These are phyloP conservation scores for Cepaea nemoralis DNA, from an alignment of 1,140 invertebrate genomes.

Conservation along the genomic window DNA sequence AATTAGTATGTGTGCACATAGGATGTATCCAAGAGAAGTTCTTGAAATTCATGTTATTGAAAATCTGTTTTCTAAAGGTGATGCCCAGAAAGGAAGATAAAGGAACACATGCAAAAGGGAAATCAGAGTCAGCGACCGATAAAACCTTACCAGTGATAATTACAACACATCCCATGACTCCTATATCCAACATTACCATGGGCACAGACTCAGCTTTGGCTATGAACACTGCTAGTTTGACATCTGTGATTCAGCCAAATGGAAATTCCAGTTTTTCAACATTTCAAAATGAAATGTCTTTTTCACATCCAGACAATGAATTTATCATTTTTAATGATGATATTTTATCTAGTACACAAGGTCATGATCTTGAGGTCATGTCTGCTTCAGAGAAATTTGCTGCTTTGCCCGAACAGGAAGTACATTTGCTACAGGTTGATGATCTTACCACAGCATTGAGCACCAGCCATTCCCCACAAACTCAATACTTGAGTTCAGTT, in stretches of 20 bases:
- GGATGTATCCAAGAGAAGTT: no score
- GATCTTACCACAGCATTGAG: neutral
- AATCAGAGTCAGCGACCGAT: neutral
- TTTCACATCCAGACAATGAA: neutral
- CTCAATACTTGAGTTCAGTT: neutral
- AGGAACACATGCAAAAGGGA: neutral
- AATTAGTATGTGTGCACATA: no score
- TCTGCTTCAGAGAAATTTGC: neutral
- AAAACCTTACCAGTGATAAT: neutral
- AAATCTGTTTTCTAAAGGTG: conserved; percentile 15
- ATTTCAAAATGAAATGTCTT: neutral
- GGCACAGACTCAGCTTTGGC: neutral
- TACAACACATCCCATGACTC: neutral
- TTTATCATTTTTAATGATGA: neutral
- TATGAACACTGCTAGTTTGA: neutral
- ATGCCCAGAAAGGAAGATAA: conserved; percentile 34
- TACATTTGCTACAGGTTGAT: neutral
- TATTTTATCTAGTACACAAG: neutral
- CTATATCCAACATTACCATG: conserved; percentile 10
- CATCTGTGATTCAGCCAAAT: neutral
- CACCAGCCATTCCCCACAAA: neutral
- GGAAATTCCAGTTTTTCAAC: neutral
- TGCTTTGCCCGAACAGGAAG: neutral
- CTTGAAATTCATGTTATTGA: no score
- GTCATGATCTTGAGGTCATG: neutral